Conservation (phyloP, 1,140 invertebrate genomes). For the Pachypsylla venusta region DNA sequence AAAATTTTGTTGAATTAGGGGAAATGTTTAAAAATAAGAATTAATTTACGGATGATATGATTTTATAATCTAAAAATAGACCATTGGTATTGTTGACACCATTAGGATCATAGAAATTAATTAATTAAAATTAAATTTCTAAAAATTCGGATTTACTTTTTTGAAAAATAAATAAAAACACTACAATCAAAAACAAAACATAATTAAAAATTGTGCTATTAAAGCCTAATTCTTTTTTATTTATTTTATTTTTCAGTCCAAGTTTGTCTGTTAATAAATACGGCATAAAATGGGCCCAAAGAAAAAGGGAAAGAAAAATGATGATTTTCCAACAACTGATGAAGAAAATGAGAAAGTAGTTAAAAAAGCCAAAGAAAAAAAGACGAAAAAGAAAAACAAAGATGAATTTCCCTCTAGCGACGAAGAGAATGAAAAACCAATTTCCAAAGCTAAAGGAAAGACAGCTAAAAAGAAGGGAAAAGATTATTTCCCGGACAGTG, state of each 20-base stretch:
- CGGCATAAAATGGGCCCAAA: neutral
- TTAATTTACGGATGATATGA: too few species aligned
- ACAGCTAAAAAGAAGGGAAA: slow-evolving; percentile 17
- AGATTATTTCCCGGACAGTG: slow-evolving; percentile 6
- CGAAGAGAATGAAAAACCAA: neutral
- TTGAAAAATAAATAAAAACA: too few species aligned
- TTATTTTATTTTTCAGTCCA: neutral
- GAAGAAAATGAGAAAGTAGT: neutral
- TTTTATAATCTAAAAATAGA: too few species aligned
- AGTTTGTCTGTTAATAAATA: neutral
- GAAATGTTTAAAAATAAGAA: too few species aligned
- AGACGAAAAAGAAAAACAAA: neutral
- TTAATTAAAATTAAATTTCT: too few species aligned
- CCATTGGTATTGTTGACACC: too few species aligned
- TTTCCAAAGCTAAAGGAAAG: neutral
- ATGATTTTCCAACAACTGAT: slow-evolving; percentile 13
- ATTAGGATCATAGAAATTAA: too few species aligned
- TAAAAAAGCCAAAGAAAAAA: neutral
- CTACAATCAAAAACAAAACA: too few species aligned
- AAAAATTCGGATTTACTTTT: too few species aligned
- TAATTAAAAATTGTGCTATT: too few species aligned
- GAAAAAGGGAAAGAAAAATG: slow-evolving; percentile 16
- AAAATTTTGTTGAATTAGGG: too few species aligned
- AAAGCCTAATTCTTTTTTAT: too few species aligned
- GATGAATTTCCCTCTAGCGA: neutral